Evolutionary conservation across 92 coral and sea anemone species (phyloP), one percentile per base, ranked within the genome.

Genomic region (Nematostella vectensis): DNA sequence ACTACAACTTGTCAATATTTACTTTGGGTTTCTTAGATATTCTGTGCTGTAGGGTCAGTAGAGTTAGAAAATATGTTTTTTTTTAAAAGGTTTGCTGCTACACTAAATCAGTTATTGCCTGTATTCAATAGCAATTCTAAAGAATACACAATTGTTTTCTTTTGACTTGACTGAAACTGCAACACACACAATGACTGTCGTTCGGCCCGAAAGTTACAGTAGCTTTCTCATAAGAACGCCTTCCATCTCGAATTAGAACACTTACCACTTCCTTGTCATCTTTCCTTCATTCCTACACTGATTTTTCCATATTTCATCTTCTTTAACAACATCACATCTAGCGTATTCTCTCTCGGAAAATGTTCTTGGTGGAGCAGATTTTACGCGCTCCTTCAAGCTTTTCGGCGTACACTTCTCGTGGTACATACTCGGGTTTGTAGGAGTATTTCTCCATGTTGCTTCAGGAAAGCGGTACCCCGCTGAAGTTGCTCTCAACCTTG

Each of bases 281-380:
- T 51, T 67, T 39, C 69, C 68, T 47, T 89, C 96, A 42, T 85
- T 89, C 48, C 65, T 63, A 61, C 96, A 89, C 26, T 80, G 78
- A 80, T 62, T 69, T 64, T 80, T 85, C 96, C 96, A 89, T 33
- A 80, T 80, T 75, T 89, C 96, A 58, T 89, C 96, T 27, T 72
- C 83, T 6, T 77, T 68, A 1, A 93, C 96, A 2, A 62, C 62
- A 54, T 80, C 82, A 45, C 91, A 79, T 59, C 79, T 83, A 20
- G 79, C 80, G 47, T 78, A 87, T 27, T 85, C 95, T 62, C 88
- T 76, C 37, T 93, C 83, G 6, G 89, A 64, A 49, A 68, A 87
- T 20, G 82, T 75, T 55, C 71, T 70, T 16, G 79, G 75, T 1
- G 87, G 81, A 22, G 96, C 99, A 2, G 96, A 93, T 54, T 78